These are phyloP conservation scores for Dolichallabes microphthalmus DNA, from an alignment of 2,113 vertebrate species.

Conservation along the genomic window DNA sequence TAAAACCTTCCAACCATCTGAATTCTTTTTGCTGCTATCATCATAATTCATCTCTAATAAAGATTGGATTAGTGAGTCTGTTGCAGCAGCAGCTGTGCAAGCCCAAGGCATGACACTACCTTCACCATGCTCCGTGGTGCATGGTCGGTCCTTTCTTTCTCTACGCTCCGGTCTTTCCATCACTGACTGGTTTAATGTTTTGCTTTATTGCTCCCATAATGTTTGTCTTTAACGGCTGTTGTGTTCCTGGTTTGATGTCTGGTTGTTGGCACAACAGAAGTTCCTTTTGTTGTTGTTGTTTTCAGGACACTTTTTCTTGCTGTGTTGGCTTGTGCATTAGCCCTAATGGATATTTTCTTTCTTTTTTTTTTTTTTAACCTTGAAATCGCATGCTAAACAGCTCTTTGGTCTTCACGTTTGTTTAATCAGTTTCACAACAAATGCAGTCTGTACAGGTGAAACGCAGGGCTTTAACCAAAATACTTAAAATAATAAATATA, in stretches of 20 bases:
- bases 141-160: neutral
- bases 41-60: neutral
- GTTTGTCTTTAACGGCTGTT: neutral
- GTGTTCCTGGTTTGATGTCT: neutral
- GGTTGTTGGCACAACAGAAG: neutral
- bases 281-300: too few relatives aligned
- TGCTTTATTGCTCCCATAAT: neutral
- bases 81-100: neutral
- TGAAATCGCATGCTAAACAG: neutral
- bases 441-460: too few relatives aligned
- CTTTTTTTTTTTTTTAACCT: neutral
- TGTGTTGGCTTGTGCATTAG: neutral
- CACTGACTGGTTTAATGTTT: neutral
- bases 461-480: too few relatives aligned
- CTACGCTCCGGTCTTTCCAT: neutral
- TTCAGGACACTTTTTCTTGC: too few relatives aligned
- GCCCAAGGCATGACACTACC: neutral
- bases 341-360: neutral
- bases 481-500: too few relatives aligned
- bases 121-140: neutral
- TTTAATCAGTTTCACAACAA: neutral
- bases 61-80: neutral
- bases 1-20: neutral
- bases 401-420: neutral
- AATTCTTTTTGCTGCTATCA: neutral